Evolutionary conservation across 2,888 invertebrate species (phyloP).

Genomic region (Allophyes oxyacanthae): DNA sequence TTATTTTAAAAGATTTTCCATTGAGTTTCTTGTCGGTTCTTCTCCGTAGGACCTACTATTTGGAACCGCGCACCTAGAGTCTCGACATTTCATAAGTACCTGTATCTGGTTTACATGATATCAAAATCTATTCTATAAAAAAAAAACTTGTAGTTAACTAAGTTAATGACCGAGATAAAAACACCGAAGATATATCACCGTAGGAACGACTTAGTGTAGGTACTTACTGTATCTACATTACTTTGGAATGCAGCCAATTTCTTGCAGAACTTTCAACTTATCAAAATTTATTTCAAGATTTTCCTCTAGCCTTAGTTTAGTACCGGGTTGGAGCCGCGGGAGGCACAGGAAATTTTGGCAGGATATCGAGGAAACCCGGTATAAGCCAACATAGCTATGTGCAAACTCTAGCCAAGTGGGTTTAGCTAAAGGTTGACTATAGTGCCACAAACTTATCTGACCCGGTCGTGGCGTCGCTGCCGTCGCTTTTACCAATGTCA

Average conservation of each 20-base stretch:
- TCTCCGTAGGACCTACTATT: too few relatives aligned
- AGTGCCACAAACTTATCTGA: too few relatives aligned
- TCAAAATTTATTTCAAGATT: constrained; percentile 37
- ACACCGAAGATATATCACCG: constrained; percentile 18
- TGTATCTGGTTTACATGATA: too few relatives aligned
- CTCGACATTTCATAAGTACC: too few relatives aligned
- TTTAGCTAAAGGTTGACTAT: too few relatives aligned
- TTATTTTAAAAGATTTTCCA: too few relatives aligned
- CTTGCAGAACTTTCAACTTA: constrained; percentile 33
- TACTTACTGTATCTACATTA: constrained; percentile 23
- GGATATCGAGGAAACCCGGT: neutral
- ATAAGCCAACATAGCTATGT: too few relatives aligned
- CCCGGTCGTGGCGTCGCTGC: too few relatives aligned
- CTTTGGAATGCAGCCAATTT: constrained; percentile 41
- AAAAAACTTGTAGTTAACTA: constrained; percentile 10
- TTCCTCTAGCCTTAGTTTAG: constrained; percentile 12
- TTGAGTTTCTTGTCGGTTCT: too few relatives aligned
- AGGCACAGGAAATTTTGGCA: constrained; percentile 6
- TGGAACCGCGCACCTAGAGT: too few relatives aligned
- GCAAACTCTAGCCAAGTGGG: too few relatives aligned
- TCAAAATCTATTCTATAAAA: neutral
- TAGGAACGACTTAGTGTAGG: constrained; percentile 10
- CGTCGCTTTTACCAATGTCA: too few relatives aligned
- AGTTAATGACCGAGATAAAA: constrained; percentile 30
- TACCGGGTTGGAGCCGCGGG: neutral